Evolutionary conservation across 2,797 vertebrate species (phyloP), one percentile per base, ranked within the genome.

Genomic region (Enteromius trimaculatus): DNA sequence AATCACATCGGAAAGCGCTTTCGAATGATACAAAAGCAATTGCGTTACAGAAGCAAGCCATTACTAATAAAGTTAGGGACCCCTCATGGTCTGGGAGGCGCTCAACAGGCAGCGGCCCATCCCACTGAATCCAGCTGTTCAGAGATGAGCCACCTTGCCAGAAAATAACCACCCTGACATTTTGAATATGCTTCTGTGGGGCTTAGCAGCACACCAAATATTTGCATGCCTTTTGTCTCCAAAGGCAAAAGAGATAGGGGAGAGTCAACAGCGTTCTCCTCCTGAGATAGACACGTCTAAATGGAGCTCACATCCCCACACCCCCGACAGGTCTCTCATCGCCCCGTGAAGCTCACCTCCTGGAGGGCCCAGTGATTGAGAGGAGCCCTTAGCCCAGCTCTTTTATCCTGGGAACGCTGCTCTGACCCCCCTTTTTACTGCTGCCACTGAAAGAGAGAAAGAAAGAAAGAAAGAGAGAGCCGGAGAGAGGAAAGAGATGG

Each of bases 201-300:
- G 92, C 86, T 49, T 86, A 86, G 87, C 76, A 42, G 84, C 88
- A 75, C 34, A 42, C 64, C 83, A 86, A 92, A 92, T 90, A 94
- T 95, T 94, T 94, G 93, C 92, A 94, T 94, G 89, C 64, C 87
- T 92, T 93, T 93, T 92, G 90, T 93, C 83, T 92, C 91, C 85
- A 87, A 90, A 91, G 91, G 91, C 91, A 62, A 84, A 26, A 70
- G 80, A 71, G 69, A 69, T 79, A 81, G 65, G 83, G 78, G 87
- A 87, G 79, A 62, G 84, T 88, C 81, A 93, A 91, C 91, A 89
- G 88, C 89, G 92, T 92, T 88, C 83, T 90, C 91, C 89, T 91
- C 86, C 88, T 91, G 90, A 88, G 88, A 92, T 92, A 92, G 87
- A 88, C 90, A 86, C 88, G 90, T 93, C 90, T 93, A 92, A 94